Evolutionary conservation across 2,113 vertebrate genomes (phyloP), one percentile per base, ranked within the genome.

Genomic region (Benitochromis conjunctus): DNA sequence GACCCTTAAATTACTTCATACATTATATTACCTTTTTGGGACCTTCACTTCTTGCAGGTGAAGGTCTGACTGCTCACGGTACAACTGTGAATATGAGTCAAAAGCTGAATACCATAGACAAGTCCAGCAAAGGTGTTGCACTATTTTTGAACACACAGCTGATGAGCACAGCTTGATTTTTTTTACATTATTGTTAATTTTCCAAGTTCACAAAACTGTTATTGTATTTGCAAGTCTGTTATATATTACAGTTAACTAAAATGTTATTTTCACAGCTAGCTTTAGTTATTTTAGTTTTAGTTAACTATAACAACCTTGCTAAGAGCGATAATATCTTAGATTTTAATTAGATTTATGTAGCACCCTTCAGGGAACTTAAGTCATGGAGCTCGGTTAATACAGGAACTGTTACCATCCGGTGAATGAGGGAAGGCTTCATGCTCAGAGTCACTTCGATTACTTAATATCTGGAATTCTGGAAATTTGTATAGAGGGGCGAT

Each of bases 301-400:
- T 62, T 62, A 2, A 11, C 29, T 34, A 16, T 0, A 62, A 6
- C 16, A 62, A 19, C 58, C 58, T 62, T 16, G 1, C 31, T 21
- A 66, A 41, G 34, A 66, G 11, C 6, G 2, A 38, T 38, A 66
- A 8, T 41, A 66, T 21, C 62, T 41, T 41, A 41, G 62, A 21
- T 66, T 41, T 66, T 13, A 21, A 21, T 66, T 21, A 21, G 4
- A 38, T 66, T 66, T 38, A 8, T 38, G 6, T 38, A 38, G 34
- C 60, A 66, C 19, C 34, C 21, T 4, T 38, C 11, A 66, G 11
- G 34, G 31, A 41, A 66, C 19, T 41, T 36, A 0, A 66, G 62
- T 66, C 4, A 3, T 21, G 19, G 19, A 19, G 6, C 19, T 66
- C 10, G 3, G 19, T 14, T 38, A 66, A 41, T 24, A 14, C 12